Base-by-base conservation (phyloP, 2,888 invertebrate genomes). In the Acronicta alni region DNA sequence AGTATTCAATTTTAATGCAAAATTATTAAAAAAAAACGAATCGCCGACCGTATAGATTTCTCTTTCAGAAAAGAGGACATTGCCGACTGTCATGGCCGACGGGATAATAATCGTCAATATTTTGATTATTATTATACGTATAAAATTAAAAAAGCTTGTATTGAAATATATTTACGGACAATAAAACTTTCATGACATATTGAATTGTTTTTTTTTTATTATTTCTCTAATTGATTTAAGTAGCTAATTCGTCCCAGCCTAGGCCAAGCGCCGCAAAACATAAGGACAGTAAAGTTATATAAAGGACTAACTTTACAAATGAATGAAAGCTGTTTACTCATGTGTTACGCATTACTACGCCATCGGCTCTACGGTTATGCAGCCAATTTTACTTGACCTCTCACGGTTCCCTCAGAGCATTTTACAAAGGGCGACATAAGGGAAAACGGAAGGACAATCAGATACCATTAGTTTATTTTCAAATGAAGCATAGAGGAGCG, bases 401-500 rank as follows among this genome's bases (percentile, higher is more conserved):
- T 80, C 73, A 35, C 57, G 70, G 54, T 73, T 72, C 81, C 79
- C 69, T 53, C 66, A 46, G 49, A 16, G 39, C 59, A 20, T 60
- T 54, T 46, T 54, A 70, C 56, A 57, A 68, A 72, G 72, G 64
- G 72, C 70, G 68, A 67, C 63, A 45, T 55, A 79, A 82, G 81
- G 85, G 84, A 81, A 72, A 75, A 74, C 67, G 38, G 63, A 68
- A 67, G 70, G 64, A 67, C 66, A 59, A 67, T 63, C 67, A 72
- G 73, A 82, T 87, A 74, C 75, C 85, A 72, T 66, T 71, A 41
- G 59, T 73, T 72, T 77, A 75, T 82, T 83, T 85, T 79, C 82
- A 79, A 85, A 85, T 89, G 87, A 90, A 83, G 87, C 89, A 85
- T 91, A 88, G 89, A 89, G 88, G 89, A 84, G 78, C 84, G 86